Conservation (phyloP, 2,888 invertebrate species). For the Drosophila pseudotakahashii region DNA sequence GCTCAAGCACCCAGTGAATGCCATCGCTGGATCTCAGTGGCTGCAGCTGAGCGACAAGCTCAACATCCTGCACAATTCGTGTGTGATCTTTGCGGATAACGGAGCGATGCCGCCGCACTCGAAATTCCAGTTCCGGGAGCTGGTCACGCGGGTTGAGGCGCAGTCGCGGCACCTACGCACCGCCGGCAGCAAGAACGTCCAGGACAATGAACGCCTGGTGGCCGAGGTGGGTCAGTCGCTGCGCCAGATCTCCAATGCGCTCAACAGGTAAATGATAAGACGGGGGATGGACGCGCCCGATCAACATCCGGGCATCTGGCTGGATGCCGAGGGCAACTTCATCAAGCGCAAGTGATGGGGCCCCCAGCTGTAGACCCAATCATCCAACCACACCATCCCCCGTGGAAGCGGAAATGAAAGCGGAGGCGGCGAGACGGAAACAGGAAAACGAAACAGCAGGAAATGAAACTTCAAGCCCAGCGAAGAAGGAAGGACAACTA, state of each 20-base stretch:
- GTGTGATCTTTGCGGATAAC: conserved; percentile 92
- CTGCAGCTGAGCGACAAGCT: conserved; percentile 92
- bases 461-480: conserved; percentile 71
- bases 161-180: conserved; percentile 89
- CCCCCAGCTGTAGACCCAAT: conserved; percentile 3
- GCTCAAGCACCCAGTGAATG: conserved; percentile 86
- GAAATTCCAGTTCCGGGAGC: conserved; percentile 93
- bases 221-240: conserved; percentile 87
- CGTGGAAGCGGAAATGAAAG: conserved; percentile 16
- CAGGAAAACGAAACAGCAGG: conserved; percentile 24
- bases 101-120: conserved; percentile 92
- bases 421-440: conserved; percentile 1
- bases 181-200: conserved; percentile 89
- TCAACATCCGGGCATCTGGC: conserved; percentile 72
- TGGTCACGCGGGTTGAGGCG: conserved; percentile 89
- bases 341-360: conserved; percentile 73
- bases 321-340: conserved; percentile 82
- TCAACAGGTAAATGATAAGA: conserved; percentile 84
- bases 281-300: conserved; percentile 77
- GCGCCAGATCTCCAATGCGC: conserved; percentile 84
- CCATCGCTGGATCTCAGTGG: conserved; percentile 88
- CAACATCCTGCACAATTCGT: conserved; percentile 92
- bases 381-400: conserved; percentile 45
- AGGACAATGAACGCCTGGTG: conserved; percentile 88
- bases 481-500: conserved; percentile 55